Evolutionary conservation across 1,140 invertebrate genomes (phyloP), one percentile per base, ranked within the genome.

Genomic region (Oreohelix idahoensis): DNA sequence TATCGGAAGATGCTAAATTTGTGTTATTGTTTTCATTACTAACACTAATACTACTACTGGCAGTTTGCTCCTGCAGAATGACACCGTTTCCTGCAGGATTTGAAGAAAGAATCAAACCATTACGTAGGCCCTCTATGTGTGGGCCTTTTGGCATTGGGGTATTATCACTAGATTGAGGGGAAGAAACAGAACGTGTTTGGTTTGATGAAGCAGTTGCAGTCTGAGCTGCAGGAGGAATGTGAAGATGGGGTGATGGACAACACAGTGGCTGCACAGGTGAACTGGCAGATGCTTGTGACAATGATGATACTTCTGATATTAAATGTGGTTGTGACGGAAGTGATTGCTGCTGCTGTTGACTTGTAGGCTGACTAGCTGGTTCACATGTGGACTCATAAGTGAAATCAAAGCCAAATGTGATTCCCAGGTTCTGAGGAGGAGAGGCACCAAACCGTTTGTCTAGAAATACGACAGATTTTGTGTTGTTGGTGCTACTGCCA

Each of bases 391-490:
- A 63, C 45, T 82, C 80, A 63, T 73, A 53, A 35, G 29, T 74
- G 4, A 38, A 75, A 29, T 82, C 80, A 75, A 74, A 82, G 32
- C 80, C 80, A 42, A 82, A 82, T 4, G 80, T 82, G 26, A 82
- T 82, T n/a, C 80, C 80, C 13, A 82, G 80, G 38, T 73, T 58
- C 32, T 70, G 36, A 17, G 70, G 32, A 58, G 45, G 26, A 17
- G 45, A 53, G 42, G 66, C 32, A 51, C 49, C 26, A 49, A 74
- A 73, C 23, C 80, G 69, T 63, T 82, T 75, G 51, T 82, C 80
- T 29, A 82, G 39, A 45, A 82, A 82, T 15, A 82, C 39, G 20
- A 82, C 80, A 35, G 80, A 82, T 38, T 75, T 82, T 1, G 39
- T n/a, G 8, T 66, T 70, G 74, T 49, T 76, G 76, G 49, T 79